phyloP scores from a whole-genome alignment of 2,888 invertebrate genomes.

The Hesperia comma region DNA sequence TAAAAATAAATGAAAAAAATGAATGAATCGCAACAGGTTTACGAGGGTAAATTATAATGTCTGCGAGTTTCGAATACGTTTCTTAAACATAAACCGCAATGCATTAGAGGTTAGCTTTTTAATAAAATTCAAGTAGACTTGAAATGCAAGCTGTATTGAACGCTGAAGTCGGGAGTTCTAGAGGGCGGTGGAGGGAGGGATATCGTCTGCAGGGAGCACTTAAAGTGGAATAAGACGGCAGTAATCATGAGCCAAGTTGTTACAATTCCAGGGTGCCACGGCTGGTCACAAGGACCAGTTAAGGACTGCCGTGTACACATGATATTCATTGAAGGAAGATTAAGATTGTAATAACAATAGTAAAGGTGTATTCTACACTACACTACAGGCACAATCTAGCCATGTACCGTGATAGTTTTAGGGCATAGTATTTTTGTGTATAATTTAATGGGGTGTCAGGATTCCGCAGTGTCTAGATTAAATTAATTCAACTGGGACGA shows the following conservation, averaged over 20 bases:
- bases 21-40: conserved; percentile 3
- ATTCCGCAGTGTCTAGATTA: neutral
- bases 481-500: conserved; percentile 2
- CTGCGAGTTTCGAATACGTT: conserved; percentile 1
- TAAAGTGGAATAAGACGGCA: conserved; percentile 26
- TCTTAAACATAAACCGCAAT: neutral
- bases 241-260: conserved; percentile 1
- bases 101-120: neutral
- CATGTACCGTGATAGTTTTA: no score
- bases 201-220: neutral
- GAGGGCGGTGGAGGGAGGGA: neutral
- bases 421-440: no score
- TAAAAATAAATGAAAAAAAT: conserved; percentile 35
- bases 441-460: no score
- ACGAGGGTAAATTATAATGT: conserved; percentile 2
- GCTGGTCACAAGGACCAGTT: neutral
- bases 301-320: no score
- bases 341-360: no score
- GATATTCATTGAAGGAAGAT: no score
- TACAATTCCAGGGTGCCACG: neutral
- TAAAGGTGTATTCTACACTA: no score
- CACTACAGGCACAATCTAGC: no score
- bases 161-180: conserved; percentile 23
- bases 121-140: conserved; percentile 27
- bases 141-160: conserved; percentile 28